Evolutionary conservation across 2,113 vertebrate genomes (phyloP), one percentile per base, ranked within the genome.

Genomic region (Machaerirhynchus nigripectus): DNA sequence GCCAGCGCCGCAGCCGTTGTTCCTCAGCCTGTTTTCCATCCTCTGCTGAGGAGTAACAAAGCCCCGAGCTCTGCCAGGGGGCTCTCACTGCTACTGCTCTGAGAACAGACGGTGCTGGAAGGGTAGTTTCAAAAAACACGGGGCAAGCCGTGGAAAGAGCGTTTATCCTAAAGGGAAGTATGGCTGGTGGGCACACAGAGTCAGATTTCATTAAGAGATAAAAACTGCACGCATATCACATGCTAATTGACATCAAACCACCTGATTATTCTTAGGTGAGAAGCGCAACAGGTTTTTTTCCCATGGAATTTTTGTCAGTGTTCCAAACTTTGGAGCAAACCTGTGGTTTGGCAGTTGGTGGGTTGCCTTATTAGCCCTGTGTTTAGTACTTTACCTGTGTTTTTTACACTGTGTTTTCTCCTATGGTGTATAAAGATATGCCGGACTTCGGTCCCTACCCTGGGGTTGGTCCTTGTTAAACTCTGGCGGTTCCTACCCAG

Each of bases 61-160:
- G 67, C 79, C 61, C 86, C 14, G 61, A 12, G 7, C 89, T 27
- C 61, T 52, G 47, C 57, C 60, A 52, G 61, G 24, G 7, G 33
- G 4, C 53, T 69, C 64, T 47, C 13, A 1, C 61, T 47, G 5
- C 83, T 28, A 0, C 14, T 31, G 60, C 69, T 35, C 15, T 42
- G 73, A 7, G 75, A 82, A 84, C 35, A 82, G 26, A 39, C 39
- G 1, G 0, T 64, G 71, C 53, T 79, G 49, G 3, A 65, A 64
- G 50, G 39, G 3, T 4, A 1, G 31, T 28, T 75, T 6, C 21
- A 30, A 15, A 67, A 57, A 18, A 4, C 10, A 15, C 0, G 0
- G 64, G 7, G 13, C 44, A 11, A 37, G 27, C 65, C 11, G 3
- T 8, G 59, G 56, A 39, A 67, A 42, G 9, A 16, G 39, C 0